These are phyloP conservation scores for Liasis olivaceus DNA, from an alignment of 2,797 vertebrate genomes.

Conservation along the genomic window DNA sequence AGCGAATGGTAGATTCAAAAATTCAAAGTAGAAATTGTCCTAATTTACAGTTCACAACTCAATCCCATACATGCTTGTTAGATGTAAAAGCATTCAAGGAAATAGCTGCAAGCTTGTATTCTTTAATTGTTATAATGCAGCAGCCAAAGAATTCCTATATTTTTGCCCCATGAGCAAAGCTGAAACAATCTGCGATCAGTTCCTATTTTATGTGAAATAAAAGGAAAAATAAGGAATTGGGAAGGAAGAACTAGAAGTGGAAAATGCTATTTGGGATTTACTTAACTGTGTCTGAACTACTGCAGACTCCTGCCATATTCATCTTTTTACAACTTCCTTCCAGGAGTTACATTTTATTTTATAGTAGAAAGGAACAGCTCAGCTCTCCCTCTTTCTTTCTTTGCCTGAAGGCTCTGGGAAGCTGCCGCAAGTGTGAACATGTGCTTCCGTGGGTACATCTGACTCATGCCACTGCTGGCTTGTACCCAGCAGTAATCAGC, in stretches of 20 bases:
- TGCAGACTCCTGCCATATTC: not conserved
- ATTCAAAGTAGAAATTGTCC: not conserved
- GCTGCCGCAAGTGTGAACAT: constrained; percentile 23
- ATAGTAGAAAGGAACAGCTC: not conserved
- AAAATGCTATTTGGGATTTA: not conserved
- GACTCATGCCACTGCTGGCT: constrained; percentile 17
- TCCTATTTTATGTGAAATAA: not conserved
- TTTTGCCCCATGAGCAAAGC: not conserved
- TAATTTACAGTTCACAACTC: not conserved
- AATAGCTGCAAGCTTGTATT: not conserved
- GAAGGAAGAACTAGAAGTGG: not conserved
- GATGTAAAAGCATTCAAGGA: not conserved
- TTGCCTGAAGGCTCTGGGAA: not conserved
- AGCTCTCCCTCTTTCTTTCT: not conserved
- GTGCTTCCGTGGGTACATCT: constrained; percentile 16
- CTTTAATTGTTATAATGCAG: not conserved
- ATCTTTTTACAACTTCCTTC: not conserved
- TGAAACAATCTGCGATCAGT: not conserved
- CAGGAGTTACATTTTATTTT: not conserved
- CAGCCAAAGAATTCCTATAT: not conserved
- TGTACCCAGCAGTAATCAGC: not conserved
- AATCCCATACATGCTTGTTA: not conserved
- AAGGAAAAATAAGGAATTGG: not conserved
- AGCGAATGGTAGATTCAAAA: not conserved
- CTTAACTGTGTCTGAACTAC: not conserved